A percentile compares a stretch with the other conserved stretches of the same genome.
Conservation (phyloP, 2,797 vertebrate species). For the Sebastolobus altivelis region DNA sequence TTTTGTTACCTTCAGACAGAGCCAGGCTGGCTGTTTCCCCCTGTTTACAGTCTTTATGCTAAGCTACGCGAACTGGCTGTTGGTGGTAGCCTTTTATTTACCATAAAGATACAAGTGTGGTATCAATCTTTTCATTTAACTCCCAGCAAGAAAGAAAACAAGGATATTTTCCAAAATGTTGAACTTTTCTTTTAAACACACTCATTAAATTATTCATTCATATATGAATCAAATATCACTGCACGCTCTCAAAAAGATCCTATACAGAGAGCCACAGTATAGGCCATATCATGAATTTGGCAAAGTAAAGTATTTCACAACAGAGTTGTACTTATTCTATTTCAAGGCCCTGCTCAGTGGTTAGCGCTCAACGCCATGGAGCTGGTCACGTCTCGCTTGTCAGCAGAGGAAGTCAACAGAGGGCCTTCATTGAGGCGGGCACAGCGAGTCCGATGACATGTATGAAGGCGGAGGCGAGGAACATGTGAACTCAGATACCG, state of each 20-base stretch:
- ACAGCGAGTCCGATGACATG: constrained; percentile 79
- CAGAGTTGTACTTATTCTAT: constrained; percentile 76
- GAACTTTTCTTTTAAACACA: constrained; percentile 15
- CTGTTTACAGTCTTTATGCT: too few species aligned
- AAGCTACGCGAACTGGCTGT: background rate
- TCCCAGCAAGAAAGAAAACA: background rate
- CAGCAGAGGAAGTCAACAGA: constrained; percentile 85
- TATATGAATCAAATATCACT: constrained; percentile 21
- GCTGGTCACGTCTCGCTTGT: constrained; percentile 76
- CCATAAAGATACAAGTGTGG: background rate
- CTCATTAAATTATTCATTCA: constrained; percentile 12
- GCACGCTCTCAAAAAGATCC: constrained; percentile 18
- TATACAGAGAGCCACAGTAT: constrained; percentile 30
- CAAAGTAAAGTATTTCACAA: constrained; percentile 61
- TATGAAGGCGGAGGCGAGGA: constrained; percentile 61
- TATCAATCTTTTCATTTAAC: constrained; percentile 6
- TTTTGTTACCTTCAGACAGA: background rate
- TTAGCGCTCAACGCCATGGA: constrained; percentile 62
- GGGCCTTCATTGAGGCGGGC: constrained; percentile 68
- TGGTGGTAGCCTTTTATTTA: background rate
- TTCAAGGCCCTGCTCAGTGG: constrained; percentile 59
- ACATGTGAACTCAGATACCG: constrained; percentile 62
- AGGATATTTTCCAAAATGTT: background rate
- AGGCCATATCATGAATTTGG: constrained; percentile 44
- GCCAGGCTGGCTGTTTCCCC: background rate